Conservation (phyloP, 2,797 vertebrate species). For the Molothrus ater region DNA sequence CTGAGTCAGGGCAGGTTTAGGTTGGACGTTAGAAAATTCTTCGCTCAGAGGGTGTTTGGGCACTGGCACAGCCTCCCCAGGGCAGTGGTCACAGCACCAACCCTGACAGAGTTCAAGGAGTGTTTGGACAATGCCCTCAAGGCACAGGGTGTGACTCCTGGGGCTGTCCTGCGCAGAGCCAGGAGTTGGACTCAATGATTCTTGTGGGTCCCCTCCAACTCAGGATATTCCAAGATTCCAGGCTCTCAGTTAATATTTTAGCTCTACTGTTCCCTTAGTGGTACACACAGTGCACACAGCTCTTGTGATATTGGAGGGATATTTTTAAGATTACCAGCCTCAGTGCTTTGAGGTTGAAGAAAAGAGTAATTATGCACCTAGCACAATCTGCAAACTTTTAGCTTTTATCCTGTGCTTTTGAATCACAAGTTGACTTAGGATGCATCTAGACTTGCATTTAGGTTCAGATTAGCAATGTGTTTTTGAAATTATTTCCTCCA, state of each 20-base stretch:
- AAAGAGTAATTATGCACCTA: neutral
- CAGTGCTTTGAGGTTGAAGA: neutral
- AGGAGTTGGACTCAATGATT: too few relatives aligned
- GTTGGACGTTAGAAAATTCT: neutral
- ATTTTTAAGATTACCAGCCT: neutral
- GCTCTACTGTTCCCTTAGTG: neutral
- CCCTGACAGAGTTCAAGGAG: neutral
- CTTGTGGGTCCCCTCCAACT: neutral
- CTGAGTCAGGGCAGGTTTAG: neutral
- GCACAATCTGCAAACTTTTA: neutral
- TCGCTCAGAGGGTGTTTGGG: neutral
- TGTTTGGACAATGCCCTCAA: neutral
- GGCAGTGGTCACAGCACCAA: neutral
- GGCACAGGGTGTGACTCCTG: neutral
- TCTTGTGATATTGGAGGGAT: fast-evolving
- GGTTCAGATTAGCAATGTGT: neutral
- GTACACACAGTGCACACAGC: neutral
- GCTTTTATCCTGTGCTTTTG: neutral
- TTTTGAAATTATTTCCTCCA: neutral
- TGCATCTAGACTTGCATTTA: neutral
- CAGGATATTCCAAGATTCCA: neutral
- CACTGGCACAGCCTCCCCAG: neutral
- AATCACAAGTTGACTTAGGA: neutral
- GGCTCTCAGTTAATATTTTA: neutral
- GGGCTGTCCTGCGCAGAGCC: neutral